Percentiles rank a stretch among this genome's conserved stretches.
Conservation (phyloP, 2,113 vertebrate genomes). For the Bungarus multicinctus region DNA sequence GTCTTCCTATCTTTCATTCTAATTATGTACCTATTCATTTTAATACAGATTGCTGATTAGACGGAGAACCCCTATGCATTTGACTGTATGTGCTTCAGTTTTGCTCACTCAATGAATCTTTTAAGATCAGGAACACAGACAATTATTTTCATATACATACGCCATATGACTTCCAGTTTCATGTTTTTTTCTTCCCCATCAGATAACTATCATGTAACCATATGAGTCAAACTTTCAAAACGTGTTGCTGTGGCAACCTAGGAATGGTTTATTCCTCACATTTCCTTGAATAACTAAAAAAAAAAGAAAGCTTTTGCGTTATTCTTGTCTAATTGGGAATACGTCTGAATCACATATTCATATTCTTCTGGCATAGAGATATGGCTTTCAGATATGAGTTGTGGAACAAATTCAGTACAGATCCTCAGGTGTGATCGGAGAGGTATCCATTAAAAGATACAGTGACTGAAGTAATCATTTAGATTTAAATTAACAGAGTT, state of each 20-base stretch:
- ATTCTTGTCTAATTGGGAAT: not conserved
- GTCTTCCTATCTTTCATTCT: not conserved
- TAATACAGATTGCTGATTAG: not conserved
- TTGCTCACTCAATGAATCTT: not conserved
- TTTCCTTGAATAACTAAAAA: not conserved
- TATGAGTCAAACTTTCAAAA: not conserved
- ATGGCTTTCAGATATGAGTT: not conserved
- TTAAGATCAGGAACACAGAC: not conserved
- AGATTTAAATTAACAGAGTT: too few relatives aligned
- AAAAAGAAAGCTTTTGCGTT: not conserved
- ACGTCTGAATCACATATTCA: not conserved
- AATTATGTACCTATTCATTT: not conserved
- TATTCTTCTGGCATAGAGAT: not conserved
- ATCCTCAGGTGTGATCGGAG: not conserved
- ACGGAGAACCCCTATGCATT: not conserved
- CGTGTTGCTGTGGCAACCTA: not conserved
- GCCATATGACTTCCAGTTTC: too few relatives aligned
- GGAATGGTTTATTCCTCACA: not conserved
- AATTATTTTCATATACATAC: not conserved
- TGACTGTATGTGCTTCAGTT: not conserved
- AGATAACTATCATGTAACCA: not conserved
- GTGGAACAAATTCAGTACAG: not conserved
- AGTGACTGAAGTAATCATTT: not conserved
- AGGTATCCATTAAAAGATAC: not conserved
- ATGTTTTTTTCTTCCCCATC: not conserved